Percentiles rank a stretch among this genome's conserved stretches.
Conservation (phyloP, 2,113 vertebrate species). For the Artemisiospiza belli region DNA sequence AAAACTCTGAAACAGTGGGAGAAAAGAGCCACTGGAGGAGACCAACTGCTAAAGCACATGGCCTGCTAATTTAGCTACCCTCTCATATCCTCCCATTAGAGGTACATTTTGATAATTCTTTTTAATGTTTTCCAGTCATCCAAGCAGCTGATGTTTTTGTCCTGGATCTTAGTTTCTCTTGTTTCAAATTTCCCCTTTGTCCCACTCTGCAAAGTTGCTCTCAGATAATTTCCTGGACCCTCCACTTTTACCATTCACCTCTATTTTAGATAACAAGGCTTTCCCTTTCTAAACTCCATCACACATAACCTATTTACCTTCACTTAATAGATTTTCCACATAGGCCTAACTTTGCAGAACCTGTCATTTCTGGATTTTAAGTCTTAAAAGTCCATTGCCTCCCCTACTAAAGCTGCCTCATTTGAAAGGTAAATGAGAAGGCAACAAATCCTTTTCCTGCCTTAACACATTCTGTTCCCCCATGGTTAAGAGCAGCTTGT, state of each 20-base stretch:
- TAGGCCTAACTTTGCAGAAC: neutral
- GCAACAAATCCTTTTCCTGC: neutral
- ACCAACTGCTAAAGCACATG: neutral
- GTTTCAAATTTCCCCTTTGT: neutral
- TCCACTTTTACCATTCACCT: neutral
- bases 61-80: neutral
- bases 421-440: slow-evolving; percentile 29
- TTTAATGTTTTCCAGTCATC: neutral
- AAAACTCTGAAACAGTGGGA: neutral
- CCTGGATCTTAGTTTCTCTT: neutral
- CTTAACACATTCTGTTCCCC: neutral
- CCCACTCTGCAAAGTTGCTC: neutral
- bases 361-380: neutral
- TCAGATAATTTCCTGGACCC: neutral
- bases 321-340: neutral
- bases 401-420: neutral
- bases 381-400: neutral
- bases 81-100: neutral
- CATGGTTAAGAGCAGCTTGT: neutral
- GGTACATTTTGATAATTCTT: neutral
- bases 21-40: neutral
- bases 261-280: neutral
- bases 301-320: neutral
- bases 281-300: neutral
- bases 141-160: neutral